Evolutionary conservation across 92 coral and sea anemone species (phyloP), one percentile per base, ranked within the genome.

Genomic region (Anthopleura xanthogrammica): DNA sequence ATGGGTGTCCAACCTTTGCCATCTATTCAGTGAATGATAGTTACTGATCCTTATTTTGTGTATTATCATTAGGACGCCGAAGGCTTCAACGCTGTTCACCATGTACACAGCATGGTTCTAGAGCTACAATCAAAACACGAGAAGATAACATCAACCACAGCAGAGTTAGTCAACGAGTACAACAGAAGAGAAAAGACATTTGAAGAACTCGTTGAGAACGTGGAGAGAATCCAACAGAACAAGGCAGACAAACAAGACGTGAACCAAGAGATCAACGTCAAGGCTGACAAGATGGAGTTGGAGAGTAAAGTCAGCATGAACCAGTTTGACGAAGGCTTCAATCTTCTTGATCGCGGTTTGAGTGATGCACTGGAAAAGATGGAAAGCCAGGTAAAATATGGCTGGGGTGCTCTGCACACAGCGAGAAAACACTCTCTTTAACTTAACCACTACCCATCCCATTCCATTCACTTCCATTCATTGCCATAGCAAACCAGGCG

Each of bases 71-170:
- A 95, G 98, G 98, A 94, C 41, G 98, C 98, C 9, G 98, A 95
- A 68, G 94, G 98, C 24, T 95, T 95, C 87, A 95, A 95, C 85
- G 98, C 98, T 0, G 92, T 95, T 19, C 98, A 95, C 82, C 98
- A 94, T 64, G 98, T 95, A 22, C 98, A 95, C 52, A 91, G 98
- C 80, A 89, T 94, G 94, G 98, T 95, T 5, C 91, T 94, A 24
- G 98, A 95, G 68, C 89, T 95, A 58, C 98, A 95, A 82, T 83
- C 90, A 10, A 95, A 95, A 64, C 95, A 95, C 78, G 95, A 94
- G 70, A 95, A 95, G 85, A 60, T 93, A 36, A 78, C 81, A 82
- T 80, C 94, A 50, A 95, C 98, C 72, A 89, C 93, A 9, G 80
- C 95, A 41, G 98, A 95, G 43, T 88, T 95, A 68, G 98, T 95